Base-by-base conservation (phyloP, 1,140 invertebrate genomes). In the Rhynchophorus ferrugineus region DNA sequence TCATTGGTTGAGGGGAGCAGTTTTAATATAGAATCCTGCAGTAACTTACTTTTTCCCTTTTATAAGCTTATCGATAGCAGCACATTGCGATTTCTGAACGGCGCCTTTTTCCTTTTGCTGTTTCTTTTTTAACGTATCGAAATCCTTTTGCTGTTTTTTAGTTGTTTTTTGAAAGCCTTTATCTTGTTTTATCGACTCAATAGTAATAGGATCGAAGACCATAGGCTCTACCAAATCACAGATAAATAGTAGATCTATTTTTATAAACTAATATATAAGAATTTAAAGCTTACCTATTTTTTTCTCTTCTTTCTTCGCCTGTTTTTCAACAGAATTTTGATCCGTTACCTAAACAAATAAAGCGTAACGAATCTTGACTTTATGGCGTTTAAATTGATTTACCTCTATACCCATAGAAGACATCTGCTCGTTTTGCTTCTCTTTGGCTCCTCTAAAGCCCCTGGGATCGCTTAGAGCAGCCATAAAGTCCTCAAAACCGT, bases 401-500 rank as follows among this genome's bases (percentile, higher is more conserved):
- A 66, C 88, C 66, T 94, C 91, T 56, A 96, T 94, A 20, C 92
- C 92, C 81, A 96, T 84, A 13, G 89, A 88, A 66, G 91, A 89
- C 84, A 96, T 89, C 67, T 94, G 91, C 66, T 93, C 86, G 6
- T 85, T 84, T 55, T 90, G 77, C 67, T 93, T 92, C 60, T 91
- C 83, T 75, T 78, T 87, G n/a, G 87, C 85, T 2, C 88, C 89
- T 61, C 92, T 79, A 70, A 94, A 95, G 24, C 91, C 93, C 57
- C 91, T 78, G 0, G 96, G 96, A 70, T 97, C 95, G 29, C 93
- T 95, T 44, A 99, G 72, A 6, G 95, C 95, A 58, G 95, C 94
- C 86, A 99, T 98, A 65, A 99, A 89, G 70, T 95, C 94, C 81
- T 95, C 92, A 69, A 98, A 89, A 48, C 96, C 96, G 77, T 99